Evolutionary conservation across 2,888 invertebrate species (phyloP), one percentile per base, ranked within the genome.

Genomic region (Scelioninae gen. 1): DNA sequence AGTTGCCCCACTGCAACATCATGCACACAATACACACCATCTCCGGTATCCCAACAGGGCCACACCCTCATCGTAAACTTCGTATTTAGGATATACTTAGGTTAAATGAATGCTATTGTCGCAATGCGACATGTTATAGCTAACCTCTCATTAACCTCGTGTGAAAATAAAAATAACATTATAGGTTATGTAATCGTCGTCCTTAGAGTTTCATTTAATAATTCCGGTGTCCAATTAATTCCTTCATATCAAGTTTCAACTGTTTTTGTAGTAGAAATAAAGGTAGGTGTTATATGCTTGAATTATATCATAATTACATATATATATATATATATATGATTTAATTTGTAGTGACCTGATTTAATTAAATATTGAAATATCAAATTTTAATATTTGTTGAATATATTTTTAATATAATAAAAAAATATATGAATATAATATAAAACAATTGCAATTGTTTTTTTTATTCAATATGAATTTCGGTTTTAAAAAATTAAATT

Each of bases 61-160:
- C 89, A 89, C 91, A 90, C 92, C 91, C 90, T 89, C 91, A 89
- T 91, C 89, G 87, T 90, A 88, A 72, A 87, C 87, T 86, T 86
- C 87, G 84, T 89, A 86, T 87, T 87, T 85, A 87, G 88, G 87
- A 90, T 89, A 89, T 89, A 89, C 90, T 90, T 88, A 90, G 90
- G 90, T 92, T 92, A 92, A 92, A 92, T 88, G 89, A 86, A 87
- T 87, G 88, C 88, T 86, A 88, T 90, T 91, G 89, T 91, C 88
- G 84, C 88, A 89, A 89, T 90, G 89, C 88, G 84, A 88, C 90
- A 87, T 90, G 90, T 92, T 92, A 92, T 92, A 92, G 88, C 91
- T 92, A 92, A 92, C 92, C 92, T 90, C 89, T 92, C 88, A 92
- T 92, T 92, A 92, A 89, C 88, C 86, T 89, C 91, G 92, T 92